phyloP scores from a whole-genome alignment of 2,888 invertebrate genomes.

The Ectemnius continuus region DNA sequence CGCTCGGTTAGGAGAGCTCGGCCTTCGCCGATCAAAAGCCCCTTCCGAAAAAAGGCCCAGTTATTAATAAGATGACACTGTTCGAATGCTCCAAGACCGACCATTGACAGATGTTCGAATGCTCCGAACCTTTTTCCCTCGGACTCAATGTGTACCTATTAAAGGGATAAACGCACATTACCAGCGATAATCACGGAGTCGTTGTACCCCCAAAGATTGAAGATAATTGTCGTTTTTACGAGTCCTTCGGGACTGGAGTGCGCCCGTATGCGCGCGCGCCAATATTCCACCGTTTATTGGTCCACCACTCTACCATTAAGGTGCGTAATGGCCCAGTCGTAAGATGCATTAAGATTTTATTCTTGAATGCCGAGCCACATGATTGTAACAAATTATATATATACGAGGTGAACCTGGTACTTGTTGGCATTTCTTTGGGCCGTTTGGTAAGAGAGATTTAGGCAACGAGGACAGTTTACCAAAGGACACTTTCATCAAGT shows the following conservation, averaged over 20 bases:
- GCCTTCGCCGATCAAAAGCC: slow-evolving; percentile 12
- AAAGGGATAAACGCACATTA: neutral
- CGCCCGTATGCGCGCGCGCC: too few relatives aligned
- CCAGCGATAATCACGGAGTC: slow-evolving; percentile 20
- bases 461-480: slow-evolving; percentile 66
- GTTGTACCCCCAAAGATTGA: neutral
- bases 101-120: slow-evolving; percentile 56
- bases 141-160: slow-evolving; percentile 13
- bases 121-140: slow-evolving; percentile 26
- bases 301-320: neutral
- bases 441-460: neutral
- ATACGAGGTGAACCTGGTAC: neutral
- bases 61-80: slow-evolving; percentile 66
- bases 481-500: slow-evolving; percentile 56
- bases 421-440: slow-evolving; percentile 21
- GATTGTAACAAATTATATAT: slow-evolving; percentile 30
- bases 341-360: neutral
- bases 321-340: neutral
- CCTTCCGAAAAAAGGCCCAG: slow-evolving; percentile 42
- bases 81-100: slow-evolving; percentile 34
- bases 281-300: too few relatives aligned
- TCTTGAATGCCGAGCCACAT: neutral
- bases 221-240: slow-evolving; percentile 36
- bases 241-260: neutral
- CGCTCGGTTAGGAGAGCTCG: neutral